These are phyloP conservation scores for Talpa occidentalis DNA, from an alignment of 2,113 vertebrate species.

Conservation along the genomic window DNA sequence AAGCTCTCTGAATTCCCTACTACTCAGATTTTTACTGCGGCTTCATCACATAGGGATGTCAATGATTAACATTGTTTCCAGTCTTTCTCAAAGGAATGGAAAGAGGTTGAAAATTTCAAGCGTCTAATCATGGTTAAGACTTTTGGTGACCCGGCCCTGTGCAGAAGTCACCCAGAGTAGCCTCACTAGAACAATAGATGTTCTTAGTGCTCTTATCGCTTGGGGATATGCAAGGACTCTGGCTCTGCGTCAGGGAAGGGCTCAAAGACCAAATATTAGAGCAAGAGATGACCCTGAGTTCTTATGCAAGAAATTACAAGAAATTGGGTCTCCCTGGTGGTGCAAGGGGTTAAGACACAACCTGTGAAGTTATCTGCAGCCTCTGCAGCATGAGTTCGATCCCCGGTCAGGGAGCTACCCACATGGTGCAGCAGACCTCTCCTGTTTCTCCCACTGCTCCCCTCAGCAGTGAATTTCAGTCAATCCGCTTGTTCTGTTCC, in stretches of 20 bases:
- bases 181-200: not conserved
- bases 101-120: not conserved
- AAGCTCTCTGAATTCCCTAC: not conserved
- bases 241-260: not conserved
- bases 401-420: no score
- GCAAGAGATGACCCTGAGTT: not conserved
- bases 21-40: not conserved
- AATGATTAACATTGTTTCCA: not conserved
- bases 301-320: not conserved
- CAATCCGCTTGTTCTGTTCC: no score
- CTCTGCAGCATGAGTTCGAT: no score
- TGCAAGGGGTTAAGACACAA: no score
- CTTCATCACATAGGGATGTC: not conserved
- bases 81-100: not conserved
- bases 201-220: not conserved
- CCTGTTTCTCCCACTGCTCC: no score
- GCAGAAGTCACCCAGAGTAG: not conserved
- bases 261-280: not conserved
- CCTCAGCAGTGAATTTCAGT: no score
- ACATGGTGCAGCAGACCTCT: no score
- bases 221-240: not conserved
- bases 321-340: no score
- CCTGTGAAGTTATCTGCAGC: no score
- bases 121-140: not conserved
- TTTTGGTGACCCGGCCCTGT: not conserved